phyloP scores from a whole-genome alignment of 2,113 vertebrate species.

The Catharus minimus region DNA sequence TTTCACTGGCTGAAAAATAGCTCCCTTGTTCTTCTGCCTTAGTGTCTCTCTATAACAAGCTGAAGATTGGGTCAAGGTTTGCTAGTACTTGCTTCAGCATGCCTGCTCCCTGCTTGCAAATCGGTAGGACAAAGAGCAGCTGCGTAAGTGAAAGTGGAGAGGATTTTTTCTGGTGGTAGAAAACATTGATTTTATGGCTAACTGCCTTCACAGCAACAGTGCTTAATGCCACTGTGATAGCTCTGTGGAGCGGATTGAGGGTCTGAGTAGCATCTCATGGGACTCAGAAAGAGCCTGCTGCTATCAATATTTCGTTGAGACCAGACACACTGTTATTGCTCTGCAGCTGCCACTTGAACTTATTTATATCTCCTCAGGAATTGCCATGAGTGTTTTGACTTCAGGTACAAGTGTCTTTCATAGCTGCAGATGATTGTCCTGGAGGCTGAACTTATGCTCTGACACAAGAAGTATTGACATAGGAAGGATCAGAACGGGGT shows the following conservation, averaged over 20 bases:
- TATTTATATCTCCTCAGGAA: not conserved
- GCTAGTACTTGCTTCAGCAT: not conserved
- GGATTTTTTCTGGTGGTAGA: not conserved
- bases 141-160: not conserved
- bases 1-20: not conserved
- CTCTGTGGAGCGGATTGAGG: not conserved
- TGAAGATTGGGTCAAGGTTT: not conserved
- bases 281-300: not conserved
- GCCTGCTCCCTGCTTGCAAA: not conserved
- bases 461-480: not conserved
- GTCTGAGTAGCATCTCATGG: not conserved
- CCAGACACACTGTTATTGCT: not conserved
- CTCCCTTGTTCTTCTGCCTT: not conserved
- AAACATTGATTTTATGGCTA: conserved; percentile 24
- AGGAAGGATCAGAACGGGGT: not conserved
- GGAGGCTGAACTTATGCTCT: not conserved
- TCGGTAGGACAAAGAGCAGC: not conserved
- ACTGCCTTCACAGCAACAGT: not conserved
- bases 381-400: not conserved
- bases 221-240: not conserved
- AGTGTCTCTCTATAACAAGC: not conserved
- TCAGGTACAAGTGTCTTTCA: not conserved
- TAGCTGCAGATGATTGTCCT: not conserved
- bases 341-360: not conserved
- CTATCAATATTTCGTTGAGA: conserved; percentile 27